Evolutionary conservation across 2,113 vertebrate genomes (phyloP), one percentile per base, ranked within the genome.

Genomic region (Oxyura jamaicensis): DNA sequence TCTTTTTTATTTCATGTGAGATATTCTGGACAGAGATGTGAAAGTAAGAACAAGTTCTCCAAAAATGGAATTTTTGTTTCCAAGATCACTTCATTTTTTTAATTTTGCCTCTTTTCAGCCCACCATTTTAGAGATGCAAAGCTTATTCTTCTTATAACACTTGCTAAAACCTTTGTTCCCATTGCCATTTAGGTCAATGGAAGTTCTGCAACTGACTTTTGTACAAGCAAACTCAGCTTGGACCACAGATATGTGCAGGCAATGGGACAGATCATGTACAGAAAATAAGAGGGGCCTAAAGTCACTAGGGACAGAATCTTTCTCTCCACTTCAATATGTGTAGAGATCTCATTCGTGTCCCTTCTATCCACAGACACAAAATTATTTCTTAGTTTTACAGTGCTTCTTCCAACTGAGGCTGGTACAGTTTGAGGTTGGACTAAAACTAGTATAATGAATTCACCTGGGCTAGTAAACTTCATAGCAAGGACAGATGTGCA

Each of bases 51-150:
- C 13, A 3, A 69, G 28, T 79, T 82, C 31, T 79, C n/a, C 15
- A 85, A 84, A 82, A 53, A 52, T 2, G 52, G n/a, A 36, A 65
- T 82, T 84, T 86, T 87, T 72, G 7, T 78, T 93, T 78, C 42
- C 56, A 75, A 39, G 15, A 60, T 60, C 5, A 35, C 16, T 63
- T 84, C 42, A 10, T 91, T 11, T 76, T 76, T 94, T 89, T 63
- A 5, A 20, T 90, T 85, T 83, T 59, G 83, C 21, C 18, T 60
- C 31, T 67, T 23, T 91, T 66, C 62, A 73, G 74, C 10, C 7
- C 33, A 28, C 7, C 2, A 1, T 79, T 31, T 83, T 72, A 52
- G 7, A 5, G 14, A 59, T 46, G 35, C 33, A 73, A 29, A 66
- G 23, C 46, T 80, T 77, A 53, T 80, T 85, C 7, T 77, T 76